Evolutionary conservation across 2,113 vertebrate genomes (phyloP).

Genomic region (Zosterops lateralis): DNA sequence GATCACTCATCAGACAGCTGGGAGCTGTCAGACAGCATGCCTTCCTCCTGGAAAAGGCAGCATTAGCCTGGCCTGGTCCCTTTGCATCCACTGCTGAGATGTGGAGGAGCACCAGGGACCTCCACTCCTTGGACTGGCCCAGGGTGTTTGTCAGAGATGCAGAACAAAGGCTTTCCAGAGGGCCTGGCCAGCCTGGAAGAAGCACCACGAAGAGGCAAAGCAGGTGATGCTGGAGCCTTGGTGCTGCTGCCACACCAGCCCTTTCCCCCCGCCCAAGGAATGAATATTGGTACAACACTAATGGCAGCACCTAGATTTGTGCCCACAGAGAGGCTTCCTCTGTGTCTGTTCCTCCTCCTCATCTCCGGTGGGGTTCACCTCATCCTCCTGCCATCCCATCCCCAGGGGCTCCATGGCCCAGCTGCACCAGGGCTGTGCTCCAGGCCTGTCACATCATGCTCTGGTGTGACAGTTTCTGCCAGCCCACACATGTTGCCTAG

Average conservation of each 20-base stretch:
- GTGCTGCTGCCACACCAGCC: not conserved
- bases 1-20: not conserved
- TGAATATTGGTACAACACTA: not conserved
- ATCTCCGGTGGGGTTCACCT: not conserved
- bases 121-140: not conserved
- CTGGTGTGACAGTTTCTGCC: not conserved
- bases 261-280: not conserved
- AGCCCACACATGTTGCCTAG: rapidly evolving
- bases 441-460: not conserved
- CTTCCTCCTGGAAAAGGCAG: not conserved
- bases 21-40: not conserved
- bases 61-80: not conserved
- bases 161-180: not conserved
- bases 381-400: not conserved
- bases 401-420: rapidly evolving
- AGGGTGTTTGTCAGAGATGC: not conserved
- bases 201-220: not conserved
- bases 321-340: not conserved
- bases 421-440: not conserved
- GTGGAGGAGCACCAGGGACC: not conserved
- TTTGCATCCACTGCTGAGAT: not conserved
- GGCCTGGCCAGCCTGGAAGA: not conserved
- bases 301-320: not conserved
- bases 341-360: not conserved
- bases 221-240: not conserved